Conservation (phyloP, 64 coral and sea anemone species). For the Montipora capricornis region DNA sequence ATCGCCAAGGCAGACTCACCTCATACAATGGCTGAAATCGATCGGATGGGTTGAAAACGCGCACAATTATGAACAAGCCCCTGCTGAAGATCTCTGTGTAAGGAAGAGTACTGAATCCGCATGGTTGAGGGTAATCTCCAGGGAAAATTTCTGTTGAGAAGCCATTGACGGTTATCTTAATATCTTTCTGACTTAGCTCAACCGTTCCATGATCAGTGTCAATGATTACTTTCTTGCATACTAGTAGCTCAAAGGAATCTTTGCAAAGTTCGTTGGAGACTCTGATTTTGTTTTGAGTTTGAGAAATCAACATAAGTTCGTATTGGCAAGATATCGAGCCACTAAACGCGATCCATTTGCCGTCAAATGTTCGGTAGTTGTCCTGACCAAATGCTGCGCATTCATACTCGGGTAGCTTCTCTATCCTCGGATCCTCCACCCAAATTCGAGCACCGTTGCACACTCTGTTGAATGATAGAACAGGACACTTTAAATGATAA, state of each 20-base stretch:
- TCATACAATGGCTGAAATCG: conserved; percentile 65
- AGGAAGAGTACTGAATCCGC: neutral
- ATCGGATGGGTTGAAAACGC: conserved; percentile 58
- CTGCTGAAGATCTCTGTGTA: conserved; percentile 76
- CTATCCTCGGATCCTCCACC: conserved; percentile 42
- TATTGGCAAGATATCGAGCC: neutral
- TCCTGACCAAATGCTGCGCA: conserved; percentile 89
- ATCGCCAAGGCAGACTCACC: conserved; percentile 2
- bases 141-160: conserved; percentile 3
- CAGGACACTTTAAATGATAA: neutral
- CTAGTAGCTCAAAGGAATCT: conserved; percentile 80
- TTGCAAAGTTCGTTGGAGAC: neutral
- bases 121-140: conserved; percentile 76
- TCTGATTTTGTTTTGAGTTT: neutral
- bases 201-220: conserved; percentile 48
- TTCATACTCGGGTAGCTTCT: conserved; percentile 76
- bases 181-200: conserved; percentile 69
- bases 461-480: conserved; percentile 28
- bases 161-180: conserved; percentile 48
- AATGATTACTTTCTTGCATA: conserved; percentile 90
- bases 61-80: conserved; percentile 80
- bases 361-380: conserved; percentile 90
- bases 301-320: neutral
- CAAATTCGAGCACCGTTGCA: conserved; percentile 80
- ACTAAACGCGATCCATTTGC: neutral